Base-by-base conservation (phyloP, 2,113 vertebrate genomes). In the Gallinago paraguaiae region DNA sequence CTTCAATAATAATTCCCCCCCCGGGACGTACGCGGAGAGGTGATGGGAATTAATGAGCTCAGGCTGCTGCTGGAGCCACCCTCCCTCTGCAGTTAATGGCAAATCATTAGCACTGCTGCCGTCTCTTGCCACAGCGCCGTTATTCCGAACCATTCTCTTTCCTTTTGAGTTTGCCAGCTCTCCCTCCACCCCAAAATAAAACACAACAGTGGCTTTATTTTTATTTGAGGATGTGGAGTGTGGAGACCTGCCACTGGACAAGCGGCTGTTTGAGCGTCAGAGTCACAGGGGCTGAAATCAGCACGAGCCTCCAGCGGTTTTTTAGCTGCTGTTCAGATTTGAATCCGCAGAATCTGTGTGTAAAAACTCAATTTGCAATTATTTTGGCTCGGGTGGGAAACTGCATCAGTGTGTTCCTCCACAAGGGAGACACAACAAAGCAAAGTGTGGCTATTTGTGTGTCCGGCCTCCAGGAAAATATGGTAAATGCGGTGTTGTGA, bases 401-500 rank as follows among this genome's bases (percentile, higher is more conserved):
- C 22, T 8, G 20, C 33, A 22, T 4, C 45, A 22, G 25, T 1
- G 14, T 41, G 31, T 18, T 86, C 41, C 35, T 59, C 43, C 43
- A 7, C 15, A 3, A 23, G 23, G 48, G 19, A 28, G 30, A 19
- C 31, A 22, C 48, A 6, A 2, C 43, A 46, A 10, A 45, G 43
- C 23, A 17, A 35, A 59, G 37, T 6, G 23, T 63, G 61, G 43
- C 48, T 67, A 1, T 5, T 67, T 41, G 14, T 13, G 3, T 20
- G 24, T 30, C 53, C 57, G 60, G 33, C 59, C 31, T 54, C 46
- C 33, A 50, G 59, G 35, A 71, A 43, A 35, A 23, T 12, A 14
- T 0, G 15, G 59, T 33, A 67, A 56, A n/a, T 6, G 7, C 0
- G 18, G 18, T 54, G 30, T 7, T 18, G 17, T 24, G 54, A 6